phyloP scores from a whole-genome alignment of 2,113 vertebrate genomes.

The Dicaeum eximium region DNA sequence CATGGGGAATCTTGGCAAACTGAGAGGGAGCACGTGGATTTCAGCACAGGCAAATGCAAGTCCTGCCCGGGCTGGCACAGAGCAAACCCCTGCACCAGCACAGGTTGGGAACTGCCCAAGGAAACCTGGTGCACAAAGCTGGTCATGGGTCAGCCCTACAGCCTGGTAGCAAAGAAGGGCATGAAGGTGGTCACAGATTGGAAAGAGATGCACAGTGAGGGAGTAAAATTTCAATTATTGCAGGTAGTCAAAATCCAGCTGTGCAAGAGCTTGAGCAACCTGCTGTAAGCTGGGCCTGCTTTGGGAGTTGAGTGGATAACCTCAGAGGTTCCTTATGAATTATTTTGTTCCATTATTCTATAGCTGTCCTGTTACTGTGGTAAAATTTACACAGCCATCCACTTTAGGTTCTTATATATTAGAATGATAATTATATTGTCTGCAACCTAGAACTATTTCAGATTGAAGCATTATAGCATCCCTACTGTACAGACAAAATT shows the following conservation, averaged over 20 bases:
- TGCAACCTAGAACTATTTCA: background rate
- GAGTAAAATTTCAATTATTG: rapidly evolving
- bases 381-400: background rate
- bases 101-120: background rate
- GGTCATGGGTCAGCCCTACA: background rate
- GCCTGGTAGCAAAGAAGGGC: background rate
- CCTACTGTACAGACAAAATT: background rate
- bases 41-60: background rate
- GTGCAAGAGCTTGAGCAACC: background rate
- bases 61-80: background rate
- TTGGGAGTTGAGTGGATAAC: background rate
- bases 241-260: background rate
- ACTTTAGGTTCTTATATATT: background rate
- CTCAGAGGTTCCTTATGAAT: background rate
- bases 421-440: background rate
- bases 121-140: background rate
- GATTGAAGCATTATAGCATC: background rate
- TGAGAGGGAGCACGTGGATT: background rate
- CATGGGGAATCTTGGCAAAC: rapidly evolving
- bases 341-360: background rate
- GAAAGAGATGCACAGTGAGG: background rate
- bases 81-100: background rate
- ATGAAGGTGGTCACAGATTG: background rate
- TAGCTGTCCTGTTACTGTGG: background rate
- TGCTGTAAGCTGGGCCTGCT: background rate